Percentiles rank a stretch among this genome's conserved stretches.
Evolutionary conservation across 2,113 vertebrate genomes (phyloP).

Genomic region (Setophaga coronata): DNA sequence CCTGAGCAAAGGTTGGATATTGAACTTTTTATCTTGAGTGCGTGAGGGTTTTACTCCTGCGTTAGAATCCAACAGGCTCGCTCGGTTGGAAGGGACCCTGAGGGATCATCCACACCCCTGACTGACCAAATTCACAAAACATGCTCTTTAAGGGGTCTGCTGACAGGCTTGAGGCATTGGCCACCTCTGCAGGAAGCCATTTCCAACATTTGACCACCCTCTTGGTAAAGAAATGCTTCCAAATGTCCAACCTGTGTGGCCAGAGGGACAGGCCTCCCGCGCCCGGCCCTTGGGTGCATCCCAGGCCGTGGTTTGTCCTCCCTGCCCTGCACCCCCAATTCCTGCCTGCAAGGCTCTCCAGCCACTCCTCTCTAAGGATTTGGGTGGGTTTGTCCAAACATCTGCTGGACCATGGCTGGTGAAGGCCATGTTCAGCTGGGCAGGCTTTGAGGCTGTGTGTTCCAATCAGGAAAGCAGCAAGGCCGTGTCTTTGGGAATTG

Average conservation of each 20-base stretch:
- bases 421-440: fast-evolving
- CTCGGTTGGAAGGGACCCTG: fast-evolving
- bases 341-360: neutral
- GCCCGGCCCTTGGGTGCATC: fast-evolving
- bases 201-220: neutral
- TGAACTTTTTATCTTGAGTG: fast-evolving
- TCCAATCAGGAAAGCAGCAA: fast-evolving
- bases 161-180: neutral
- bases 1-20: neutral
- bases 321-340: fast-evolving
- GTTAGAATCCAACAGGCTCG: fast-evolving
- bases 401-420: neutral
- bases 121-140: neutral
- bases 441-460: fast-evolving
- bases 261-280: fast-evolving
- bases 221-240: neutral
- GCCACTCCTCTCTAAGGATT: fast-evolving
- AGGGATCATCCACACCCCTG: fast-evolving
- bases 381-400: neutral
- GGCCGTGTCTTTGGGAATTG: neutral
- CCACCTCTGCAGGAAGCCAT: neutral
- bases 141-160: fast-evolving
- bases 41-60: neutral
- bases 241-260: neutral
- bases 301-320: neutral